Base-by-base conservation (phyloP, 2,113 vertebrate genomes). In the Mesoclemmys tuberculata region DNA sequence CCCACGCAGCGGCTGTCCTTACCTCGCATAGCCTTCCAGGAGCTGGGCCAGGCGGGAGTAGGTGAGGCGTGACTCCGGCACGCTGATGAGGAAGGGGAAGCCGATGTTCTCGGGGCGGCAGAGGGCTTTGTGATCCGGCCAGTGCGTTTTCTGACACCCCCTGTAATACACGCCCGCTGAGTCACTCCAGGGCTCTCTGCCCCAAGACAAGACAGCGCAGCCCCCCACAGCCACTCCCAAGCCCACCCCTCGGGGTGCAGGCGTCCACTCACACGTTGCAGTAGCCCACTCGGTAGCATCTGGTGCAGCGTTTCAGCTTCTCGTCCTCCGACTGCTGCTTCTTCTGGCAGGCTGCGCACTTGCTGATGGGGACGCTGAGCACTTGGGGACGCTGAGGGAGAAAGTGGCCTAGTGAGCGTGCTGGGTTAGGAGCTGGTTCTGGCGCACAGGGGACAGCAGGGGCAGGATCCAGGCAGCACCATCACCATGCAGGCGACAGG, bases 201-300 rank as follows among this genome's bases (percentile, higher is more conserved):
- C 27, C 61, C 21, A 11, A 44, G 11, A 91, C 75, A 91, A 92
- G 55, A 55, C 90, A n/a, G n/a, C 4, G 3, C 46, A 0, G 0
- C 2, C 5, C 64, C 49, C 0, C 58, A 31, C 12, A 27, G 19
- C 5, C 14, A 9, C 4, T 0, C 10, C 41, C 52, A 38, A 35
- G 55, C n/a, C 27, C 55, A 48, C 31, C 10, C 9, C 3, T 7
- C 71, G 6, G 10, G 75, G 77, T 21, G n/a, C 41, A 38, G 3
- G 38, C 58, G 68, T 35, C 48, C 92, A 97, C 99, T 99, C 96
- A 99, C 99, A 99, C 99, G 46, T 99, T 99, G 98, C 99, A 99
- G 97, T 99, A 99, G 97, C 99, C 99, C 5, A 99, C 99, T 2
- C 99, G 98, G 95, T 99, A 99, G 97, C 99, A 99, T 86, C 99